Percentiles rank a stretch among this genome's conserved stretches.
Evolutionary conservation across 2,113 vertebrate species (phyloP).

Genomic region (Paracanthobrama guichenoti): DNA sequence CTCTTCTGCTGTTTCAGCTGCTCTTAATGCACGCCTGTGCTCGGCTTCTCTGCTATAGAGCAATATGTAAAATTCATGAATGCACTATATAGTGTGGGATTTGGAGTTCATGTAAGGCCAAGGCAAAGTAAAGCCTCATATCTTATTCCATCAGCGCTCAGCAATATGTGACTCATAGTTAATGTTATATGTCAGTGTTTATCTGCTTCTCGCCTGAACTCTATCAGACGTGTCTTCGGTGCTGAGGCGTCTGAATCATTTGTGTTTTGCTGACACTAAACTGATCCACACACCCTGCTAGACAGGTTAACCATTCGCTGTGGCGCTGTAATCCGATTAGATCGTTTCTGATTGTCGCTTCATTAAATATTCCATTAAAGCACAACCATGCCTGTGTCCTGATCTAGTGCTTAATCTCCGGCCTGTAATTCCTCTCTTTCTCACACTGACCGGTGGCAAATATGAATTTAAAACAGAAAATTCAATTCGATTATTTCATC

Average conservation of each 20-base stretch:
- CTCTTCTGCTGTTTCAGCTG: background rate
- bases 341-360: background rate
- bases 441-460: background rate
- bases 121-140: conserved; percentile 46
- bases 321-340: conserved; percentile 24
- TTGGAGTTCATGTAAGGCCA: conserved; percentile 54
- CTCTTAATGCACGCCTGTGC: conserved; percentile 52
- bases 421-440: background rate
- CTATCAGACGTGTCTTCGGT: conserved; percentile 34
- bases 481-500: background rate
- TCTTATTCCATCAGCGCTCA: conserved; percentile 38
- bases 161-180: conserved; percentile 44
- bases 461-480: background rate
- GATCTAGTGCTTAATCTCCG: background rate
- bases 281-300: background rate
- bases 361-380: conserved; percentile 22
- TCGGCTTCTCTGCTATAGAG: conserved; percentile 53
- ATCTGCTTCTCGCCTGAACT: conserved; percentile 46
- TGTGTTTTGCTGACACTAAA: conserved; percentile 15
- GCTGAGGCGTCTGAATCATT: conserved; percentile 10
- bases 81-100: conserved; percentile 41
- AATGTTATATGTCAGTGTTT: conserved; percentile 59
- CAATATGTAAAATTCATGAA: conserved; percentile 66
- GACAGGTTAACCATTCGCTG: conserved; percentile 24
- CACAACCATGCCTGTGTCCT: background rate